phyloP scores from a whole-genome alignment of 2,113 vertebrate genomes.

The Pangasianodon gigas region DNA sequence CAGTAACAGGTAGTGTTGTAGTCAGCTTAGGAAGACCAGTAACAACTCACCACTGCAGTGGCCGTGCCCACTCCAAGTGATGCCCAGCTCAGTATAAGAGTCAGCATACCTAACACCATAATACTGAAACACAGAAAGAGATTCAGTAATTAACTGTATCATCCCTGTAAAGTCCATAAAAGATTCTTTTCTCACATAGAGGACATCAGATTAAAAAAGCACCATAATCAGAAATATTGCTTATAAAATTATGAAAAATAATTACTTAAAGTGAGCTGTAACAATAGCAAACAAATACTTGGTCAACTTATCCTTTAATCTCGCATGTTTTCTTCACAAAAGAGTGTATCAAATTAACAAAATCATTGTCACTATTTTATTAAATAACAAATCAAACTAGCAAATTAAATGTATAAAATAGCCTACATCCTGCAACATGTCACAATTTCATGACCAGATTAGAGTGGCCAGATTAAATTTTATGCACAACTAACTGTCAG shows the following conservation, averaged over 20 bases:
- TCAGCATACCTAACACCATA: constrained; percentile 80
- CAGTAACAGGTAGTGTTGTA: background rate
- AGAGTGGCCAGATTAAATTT: background rate
- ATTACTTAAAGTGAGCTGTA: background rate
- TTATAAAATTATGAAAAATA: background rate
- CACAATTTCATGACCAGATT: background rate
- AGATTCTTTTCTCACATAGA: background rate
- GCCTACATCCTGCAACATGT: background rate
- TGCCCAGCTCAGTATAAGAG: constrained; percentile 87
- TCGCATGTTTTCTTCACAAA: background rate
- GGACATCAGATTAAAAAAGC: background rate
- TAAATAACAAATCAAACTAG: background rate
- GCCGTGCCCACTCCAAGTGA: constrained; percentile 80
- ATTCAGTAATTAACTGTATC: background rate
- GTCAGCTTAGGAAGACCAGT: background rate
- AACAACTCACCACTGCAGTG: constrained; percentile 83
- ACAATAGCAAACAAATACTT: background rate
- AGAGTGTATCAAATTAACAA: background rate
- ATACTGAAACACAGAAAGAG: constrained; percentile 71
- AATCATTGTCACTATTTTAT: background rate
- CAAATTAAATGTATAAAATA: background rate
- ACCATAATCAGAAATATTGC: background rate
- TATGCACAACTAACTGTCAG: background rate
- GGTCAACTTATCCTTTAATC: background rate
- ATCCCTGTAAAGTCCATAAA: background rate